Evolutionary conservation across 1,140 invertebrate species (phyloP), one percentile per base, ranked within the genome.

Genomic region (Lepeophtheirus salmonis): DNA sequence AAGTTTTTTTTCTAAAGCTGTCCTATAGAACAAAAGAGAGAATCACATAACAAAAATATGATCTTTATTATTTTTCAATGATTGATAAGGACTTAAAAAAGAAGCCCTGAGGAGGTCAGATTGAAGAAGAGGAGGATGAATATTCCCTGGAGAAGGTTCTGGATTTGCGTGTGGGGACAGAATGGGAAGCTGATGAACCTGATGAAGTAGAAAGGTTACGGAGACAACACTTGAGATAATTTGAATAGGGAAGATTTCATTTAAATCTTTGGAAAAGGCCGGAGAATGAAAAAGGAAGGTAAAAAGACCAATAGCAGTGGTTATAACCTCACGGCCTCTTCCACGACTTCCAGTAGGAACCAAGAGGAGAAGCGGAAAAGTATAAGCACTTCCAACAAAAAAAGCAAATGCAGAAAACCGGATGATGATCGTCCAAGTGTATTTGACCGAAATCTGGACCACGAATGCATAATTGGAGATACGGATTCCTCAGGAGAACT

Each of bases 401-500:
- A n/a, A 10, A 41, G 30, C 30, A 51, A 62, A 12, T 23, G 62
- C n/a, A 65, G 68, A 62, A 65, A 64, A 50, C 68, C 67, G 61
- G 72, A 64, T 23, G 65, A 64, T n/a, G 62, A 62, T 30, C 60
- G 63, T 22, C 64, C 64, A 16, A 16, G 65, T 67, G 90, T 89
- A 12, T 95, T 95, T 73, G 89, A 94, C 65, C 76, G 89, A 66
- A 85, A 85, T 12, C 72, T 95, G 3, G 84, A 90, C 58, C 87
- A 90, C 2, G 89, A 95, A 65, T 85, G 87, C 70, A 95, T 96
- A 62, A 87, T 96, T 68, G 90, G 87, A 21, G 91, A 90, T 3
- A 95, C 91, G 62, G 90, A 96, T 70, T 89, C 87, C 17, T 87
- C 83, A 59, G 91, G 90, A 0, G 86, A 94, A 70, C 71, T 97